Base-by-base conservation (phyloP, 2,888 invertebrate species). In the Nysson spinosus region DNA sequence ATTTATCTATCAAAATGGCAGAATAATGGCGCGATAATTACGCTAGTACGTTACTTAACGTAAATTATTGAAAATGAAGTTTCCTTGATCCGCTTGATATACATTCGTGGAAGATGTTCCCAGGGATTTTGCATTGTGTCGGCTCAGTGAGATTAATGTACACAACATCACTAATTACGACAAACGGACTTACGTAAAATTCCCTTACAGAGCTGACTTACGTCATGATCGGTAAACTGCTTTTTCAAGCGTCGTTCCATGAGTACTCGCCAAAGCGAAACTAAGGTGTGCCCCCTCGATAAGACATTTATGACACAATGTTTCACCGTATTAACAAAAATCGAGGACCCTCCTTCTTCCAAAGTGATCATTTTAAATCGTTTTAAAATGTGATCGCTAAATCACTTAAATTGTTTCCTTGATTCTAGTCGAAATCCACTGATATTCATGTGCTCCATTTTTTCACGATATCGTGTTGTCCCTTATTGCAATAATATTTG, bases 141-240 rank as follows among this genome's bases (percentile, higher is more conserved):
- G 6, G 16, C 11, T 7, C 5, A 12, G 26, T 7, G 24, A n/a
- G 7, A 16, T 9, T 9, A 20, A 30, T 46, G 16, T 20, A 17
- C 34, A 7, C n/a, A 42, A 51, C 49, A 42, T 35, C 51, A 20
- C 11, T 11, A 28, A 39, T 39, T 40, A 5, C 5, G n/a, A 6
- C 26, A 4, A 22, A 34, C 12, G 6, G 11, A 49, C 44, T 64
- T 67, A 65, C 64, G 58, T 67, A 65, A 64, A 67, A 28, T 46
- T 43, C 58, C 14, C 26, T 3, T 20, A 0, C 16, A 40, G 24
- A 16, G 24, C 11, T 26, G n/a, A 3, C 11, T 67, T 64, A 51
- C 42, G 42, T 54, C 64, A 67, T 39, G 30, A 37, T 12, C 50
- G 11, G 2, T 35, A 34, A 58, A 64, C 46, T 17, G 28, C 17